Percentiles rank a stretch among this genome's conserved stretches.
These are phyloP conservation scores for Pardosa pseudoannulata DNA, from an alignment of 2,888 invertebrate genomes.

Conservation along the genomic window DNA sequence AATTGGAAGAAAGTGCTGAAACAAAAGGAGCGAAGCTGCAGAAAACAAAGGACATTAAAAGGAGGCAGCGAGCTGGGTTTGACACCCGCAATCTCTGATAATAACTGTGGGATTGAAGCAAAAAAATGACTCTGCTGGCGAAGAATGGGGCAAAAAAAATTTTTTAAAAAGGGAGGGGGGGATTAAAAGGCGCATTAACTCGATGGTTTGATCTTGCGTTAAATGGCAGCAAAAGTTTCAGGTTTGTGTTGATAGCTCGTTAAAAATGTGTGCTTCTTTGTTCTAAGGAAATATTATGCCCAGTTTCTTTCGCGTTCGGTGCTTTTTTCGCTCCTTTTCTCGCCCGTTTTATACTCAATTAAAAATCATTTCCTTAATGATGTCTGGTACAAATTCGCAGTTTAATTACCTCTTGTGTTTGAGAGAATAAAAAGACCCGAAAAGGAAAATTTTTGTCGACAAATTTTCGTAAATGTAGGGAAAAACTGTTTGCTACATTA, in stretches of 20 bases:
- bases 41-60: slow-evolving; percentile 69
- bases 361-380: slow-evolving; percentile 55
- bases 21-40: slow-evolving; percentile 46
- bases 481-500: too few species aligned
- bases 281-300: background rate
- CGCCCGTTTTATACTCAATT: slow-evolving; percentile 25
- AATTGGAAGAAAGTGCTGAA: slow-evolving; percentile 56
- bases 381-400: background rate
- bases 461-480: too few species aligned
- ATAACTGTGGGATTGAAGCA: slow-evolving; percentile 40
- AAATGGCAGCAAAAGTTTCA: slow-evolving; percentile 59
- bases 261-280: slow-evolving; percentile 51
- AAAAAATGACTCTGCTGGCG: slow-evolving; percentile 32
- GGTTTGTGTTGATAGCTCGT: slow-evolving; percentile 46
- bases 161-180: background rate
- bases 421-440: too few species aligned
- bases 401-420: too few species aligned
- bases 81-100: slow-evolving; percentile 70
- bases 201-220: slow-evolving; percentile 59
- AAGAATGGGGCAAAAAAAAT: slow-evolving; percentile 22
- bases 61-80: slow-evolving; percentile 59
- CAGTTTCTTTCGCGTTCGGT: background rate
- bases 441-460: too few species aligned
- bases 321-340: slow-evolving; percentile 5
- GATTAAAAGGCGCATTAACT: slow-evolving; percentile 49